phyloP scores from a whole-genome alignment of 2,113 vertebrate genomes.

The Centrocercus urophasianus region DNA sequence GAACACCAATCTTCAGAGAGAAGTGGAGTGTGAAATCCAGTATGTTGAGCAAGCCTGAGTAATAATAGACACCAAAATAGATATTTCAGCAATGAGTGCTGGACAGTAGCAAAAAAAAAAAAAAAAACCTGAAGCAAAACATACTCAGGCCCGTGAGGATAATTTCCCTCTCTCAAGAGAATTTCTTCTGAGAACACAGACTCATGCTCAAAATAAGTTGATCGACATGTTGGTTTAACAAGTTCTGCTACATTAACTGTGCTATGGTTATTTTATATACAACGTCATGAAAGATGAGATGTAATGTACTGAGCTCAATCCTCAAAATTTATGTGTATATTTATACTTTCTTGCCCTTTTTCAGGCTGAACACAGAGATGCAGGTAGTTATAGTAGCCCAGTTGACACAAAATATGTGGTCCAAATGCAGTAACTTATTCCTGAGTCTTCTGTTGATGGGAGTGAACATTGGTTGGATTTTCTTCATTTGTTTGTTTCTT shows the following conservation, averaged over 20 bases:
- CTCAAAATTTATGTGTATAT: neutral
- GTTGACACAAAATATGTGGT: neutral
- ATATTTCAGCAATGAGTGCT: constrained; percentile 15
- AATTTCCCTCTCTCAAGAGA: neutral
- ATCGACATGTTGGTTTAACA: neutral
- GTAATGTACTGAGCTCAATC: neutral
- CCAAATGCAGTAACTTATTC: neutral
- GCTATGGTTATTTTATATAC: neutral
- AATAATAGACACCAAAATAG: constrained; percentile 2
- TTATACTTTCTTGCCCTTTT: neutral
- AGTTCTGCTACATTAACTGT: neutral
- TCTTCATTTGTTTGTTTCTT: neutral
- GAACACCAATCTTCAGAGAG: constrained; percentile 7
- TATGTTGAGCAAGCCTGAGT: constrained; percentile 27
- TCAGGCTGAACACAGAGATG: neutral
- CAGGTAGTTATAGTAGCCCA: neutral
- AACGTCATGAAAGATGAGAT: neutral
- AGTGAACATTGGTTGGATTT: neutral
- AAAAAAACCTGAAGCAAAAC: neutral
- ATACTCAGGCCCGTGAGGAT: neutral
- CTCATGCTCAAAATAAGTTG: neutral
- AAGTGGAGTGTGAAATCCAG: constrained; percentile 40
- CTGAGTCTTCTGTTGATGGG: neutral
- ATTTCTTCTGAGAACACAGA: neutral
- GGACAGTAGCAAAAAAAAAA: neutral